A percentile compares a stretch with the other conserved stretches of the same genome.
Conservation (phyloP, 2,113 vertebrate species). For the Echinops telfairi region DNA sequence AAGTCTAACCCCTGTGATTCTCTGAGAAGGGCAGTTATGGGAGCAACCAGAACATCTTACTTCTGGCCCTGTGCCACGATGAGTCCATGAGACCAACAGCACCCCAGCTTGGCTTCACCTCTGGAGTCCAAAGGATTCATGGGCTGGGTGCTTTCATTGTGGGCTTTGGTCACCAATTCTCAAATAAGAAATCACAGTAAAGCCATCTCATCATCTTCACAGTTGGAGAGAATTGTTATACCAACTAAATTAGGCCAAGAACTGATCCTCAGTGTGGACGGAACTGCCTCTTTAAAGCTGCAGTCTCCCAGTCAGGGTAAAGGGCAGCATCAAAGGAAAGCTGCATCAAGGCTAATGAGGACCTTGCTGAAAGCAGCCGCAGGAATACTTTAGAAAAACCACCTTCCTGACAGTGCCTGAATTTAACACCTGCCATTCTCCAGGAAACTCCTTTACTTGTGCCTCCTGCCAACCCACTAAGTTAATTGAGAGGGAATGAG, state of each 20-base stretch:
- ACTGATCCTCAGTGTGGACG: slow-evolving; percentile 73
- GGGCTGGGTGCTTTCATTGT: slow-evolving; percentile 61
- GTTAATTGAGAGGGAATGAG: slow-evolving; percentile 52
- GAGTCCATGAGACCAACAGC: slow-evolving; percentile 54
- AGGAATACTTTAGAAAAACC: slow-evolving; percentile 67
- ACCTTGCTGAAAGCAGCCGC: slow-evolving; percentile 67
- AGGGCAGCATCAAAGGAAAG: slow-evolving; percentile 77
- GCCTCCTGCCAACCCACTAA: slow-evolving; percentile 38
- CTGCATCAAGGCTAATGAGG: slow-evolving; percentile 76
- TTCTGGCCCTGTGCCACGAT: neutral
- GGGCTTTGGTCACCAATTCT: slow-evolving; percentile 71
- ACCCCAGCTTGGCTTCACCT: slow-evolving; percentile 3
- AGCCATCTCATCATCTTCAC: slow-evolving; percentile 75
- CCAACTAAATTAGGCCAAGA: slow-evolving; percentile 81
- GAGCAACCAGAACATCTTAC: neutral
- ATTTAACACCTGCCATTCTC: slow-evolving; percentile 56
- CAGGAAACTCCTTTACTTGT: slow-evolving; percentile 30
- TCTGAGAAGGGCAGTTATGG: slow-evolving; percentile 24
- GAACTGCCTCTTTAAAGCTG: slow-evolving; percentile 71
- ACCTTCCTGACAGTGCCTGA: slow-evolving; percentile 41
- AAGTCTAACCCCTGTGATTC: slow-evolving; percentile 26
- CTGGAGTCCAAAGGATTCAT: slow-evolving; percentile 59
- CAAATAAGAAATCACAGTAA: slow-evolving; percentile 74
- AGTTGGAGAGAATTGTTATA: slow-evolving; percentile 75
- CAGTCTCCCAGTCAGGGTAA: slow-evolving; percentile 77